Evolutionary conservation across 1,140 invertebrate species (phyloP).

Genomic region (Ceratosolen solmsi): DNA sequence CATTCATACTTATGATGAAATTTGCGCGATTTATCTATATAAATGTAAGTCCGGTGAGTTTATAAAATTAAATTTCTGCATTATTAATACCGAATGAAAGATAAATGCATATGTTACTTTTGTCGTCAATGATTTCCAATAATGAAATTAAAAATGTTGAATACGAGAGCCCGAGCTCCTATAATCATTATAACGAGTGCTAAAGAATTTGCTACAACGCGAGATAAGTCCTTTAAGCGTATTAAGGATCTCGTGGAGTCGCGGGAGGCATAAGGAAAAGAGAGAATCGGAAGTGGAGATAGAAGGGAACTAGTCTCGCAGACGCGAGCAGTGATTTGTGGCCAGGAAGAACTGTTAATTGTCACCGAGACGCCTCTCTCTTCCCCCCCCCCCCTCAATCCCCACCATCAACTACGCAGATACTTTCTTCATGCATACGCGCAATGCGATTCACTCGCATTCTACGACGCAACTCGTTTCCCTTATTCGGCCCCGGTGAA

Average conservation of each 20-base stretch:
- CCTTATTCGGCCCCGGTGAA: conserved; percentile 50
- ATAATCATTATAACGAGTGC: neutral
- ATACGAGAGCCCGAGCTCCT: neutral
- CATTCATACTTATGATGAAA: neutral
- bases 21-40: neutral
- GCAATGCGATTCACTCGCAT: conserved; percentile 56
- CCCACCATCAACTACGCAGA: neutral
- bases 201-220: neutral
- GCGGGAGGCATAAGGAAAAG: conserved; percentile 39
- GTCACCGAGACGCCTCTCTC: conserved; percentile 61
- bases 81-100: neutral
- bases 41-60: too few relatives aligned
- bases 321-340: conserved; percentile 65
- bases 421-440: conserved; percentile 13
- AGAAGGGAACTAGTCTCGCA: conserved; percentile 29
- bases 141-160: neutral
- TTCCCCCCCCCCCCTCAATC: neutral
- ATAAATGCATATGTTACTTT: too few relatives aligned
- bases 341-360: conserved; percentile 65
- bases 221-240: conserved; percentile 19
- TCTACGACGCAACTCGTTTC: conserved; percentile 44
- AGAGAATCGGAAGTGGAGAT: conserved; percentile 39
- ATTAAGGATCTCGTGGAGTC: conserved; percentile 28
- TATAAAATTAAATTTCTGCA: neutral
- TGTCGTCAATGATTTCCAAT: neutral